phyloP scores from a whole-genome alignment of 2,113 vertebrate genomes.

The Onychostruthus taczanowskii region DNA sequence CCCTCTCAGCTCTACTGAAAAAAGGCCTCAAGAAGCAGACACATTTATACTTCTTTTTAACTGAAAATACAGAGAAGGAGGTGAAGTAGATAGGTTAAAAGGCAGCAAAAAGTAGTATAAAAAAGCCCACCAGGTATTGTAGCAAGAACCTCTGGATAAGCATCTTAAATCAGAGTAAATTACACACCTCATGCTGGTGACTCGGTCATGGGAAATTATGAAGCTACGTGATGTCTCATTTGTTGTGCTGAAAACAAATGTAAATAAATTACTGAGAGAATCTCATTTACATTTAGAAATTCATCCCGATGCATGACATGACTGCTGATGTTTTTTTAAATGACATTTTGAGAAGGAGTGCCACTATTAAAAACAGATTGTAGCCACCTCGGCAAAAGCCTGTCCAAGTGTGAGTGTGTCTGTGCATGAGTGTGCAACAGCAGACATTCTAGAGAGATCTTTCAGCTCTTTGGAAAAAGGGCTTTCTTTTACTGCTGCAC shows the following conservation, averaged over 20 bases:
- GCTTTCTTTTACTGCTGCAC: not conserved
- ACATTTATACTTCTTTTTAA: not conserved
- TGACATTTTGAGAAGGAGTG: constrained; percentile 71
- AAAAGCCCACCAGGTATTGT: constrained; percentile 66
- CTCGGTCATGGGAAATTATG: constrained; percentile 84
- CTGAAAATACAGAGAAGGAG: not conserved
- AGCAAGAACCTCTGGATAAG: constrained; percentile 74
- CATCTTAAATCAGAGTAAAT: constrained; percentile 82
- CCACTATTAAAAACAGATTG: constrained; percentile 66
- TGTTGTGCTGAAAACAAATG: constrained; percentile 86
- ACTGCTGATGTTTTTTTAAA: constrained; percentile 73
- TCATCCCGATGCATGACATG: constrained; percentile 75
- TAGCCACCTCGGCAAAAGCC: not conserved
- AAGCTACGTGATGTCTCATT: constrained; percentile 84
- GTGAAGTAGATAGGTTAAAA: constrained; percentile 22
- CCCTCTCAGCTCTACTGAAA: not conserved
- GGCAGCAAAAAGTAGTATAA: constrained; percentile 4
- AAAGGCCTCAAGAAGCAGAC: not conserved
- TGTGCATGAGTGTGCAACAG: not conserved
- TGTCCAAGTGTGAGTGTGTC: not conserved
- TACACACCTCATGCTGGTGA: constrained; percentile 79
- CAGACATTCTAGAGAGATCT: not conserved
- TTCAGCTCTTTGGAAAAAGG: not conserved
- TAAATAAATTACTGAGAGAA: constrained; percentile 84
- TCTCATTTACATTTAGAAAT: constrained; percentile 84